Percentiles rank a stretch among this genome's conserved stretches.
phyloP scores from a whole-genome alignment of 2,797 vertebrate species.

The Pseudochaenichthys georgianus region DNA sequence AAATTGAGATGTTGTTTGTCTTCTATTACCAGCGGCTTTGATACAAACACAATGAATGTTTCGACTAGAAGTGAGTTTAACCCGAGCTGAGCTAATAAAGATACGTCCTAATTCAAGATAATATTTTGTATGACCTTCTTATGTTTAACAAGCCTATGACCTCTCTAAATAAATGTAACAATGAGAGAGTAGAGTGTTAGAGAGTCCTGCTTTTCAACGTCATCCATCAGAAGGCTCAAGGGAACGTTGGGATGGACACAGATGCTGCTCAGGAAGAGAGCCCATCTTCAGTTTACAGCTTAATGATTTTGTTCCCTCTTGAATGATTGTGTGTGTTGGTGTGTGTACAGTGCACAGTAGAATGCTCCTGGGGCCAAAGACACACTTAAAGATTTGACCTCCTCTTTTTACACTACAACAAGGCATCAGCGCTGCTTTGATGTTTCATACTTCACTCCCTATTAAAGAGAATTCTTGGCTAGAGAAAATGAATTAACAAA shows the following conservation, averaged over 20 bases:
- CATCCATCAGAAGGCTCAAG: conserved; percentile 38
- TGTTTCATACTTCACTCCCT: conserved; percentile 14
- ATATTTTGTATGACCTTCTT: not conserved
- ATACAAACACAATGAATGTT: not conserved
- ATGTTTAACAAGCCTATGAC: conserved; percentile 2
- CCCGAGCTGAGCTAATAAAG: not conserved
- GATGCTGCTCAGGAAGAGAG: conserved; percentile 39
- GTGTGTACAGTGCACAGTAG: not conserved
- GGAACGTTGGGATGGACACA: conserved; percentile 39
- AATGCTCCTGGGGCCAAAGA: conserved; percentile 35
- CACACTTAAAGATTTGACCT: conserved; percentile 48
- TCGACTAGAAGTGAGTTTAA: not conserved
- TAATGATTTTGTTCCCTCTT: conserved; percentile 55
- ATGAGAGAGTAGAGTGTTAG: not conserved
- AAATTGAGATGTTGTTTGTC: conserved; percentile 29
- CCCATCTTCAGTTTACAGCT: conserved; percentile 48
- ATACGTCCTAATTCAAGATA: not conserved
- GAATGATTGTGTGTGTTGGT: conserved; percentile 2
- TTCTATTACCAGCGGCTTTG: not conserved
- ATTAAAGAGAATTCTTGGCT: conserved; percentile 4
- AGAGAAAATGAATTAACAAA: conserved; percentile 16
- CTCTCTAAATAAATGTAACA: not conserved
- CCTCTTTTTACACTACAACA: conserved; percentile 6
- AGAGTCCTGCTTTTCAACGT: conserved; percentile 37
- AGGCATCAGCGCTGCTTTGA: conserved; percentile 1